These are phyloP conservation scores for Shinisaurus crocodilurus DNA, from an alignment of 2,113 vertebrate genomes.

Conservation along the genomic window DNA sequence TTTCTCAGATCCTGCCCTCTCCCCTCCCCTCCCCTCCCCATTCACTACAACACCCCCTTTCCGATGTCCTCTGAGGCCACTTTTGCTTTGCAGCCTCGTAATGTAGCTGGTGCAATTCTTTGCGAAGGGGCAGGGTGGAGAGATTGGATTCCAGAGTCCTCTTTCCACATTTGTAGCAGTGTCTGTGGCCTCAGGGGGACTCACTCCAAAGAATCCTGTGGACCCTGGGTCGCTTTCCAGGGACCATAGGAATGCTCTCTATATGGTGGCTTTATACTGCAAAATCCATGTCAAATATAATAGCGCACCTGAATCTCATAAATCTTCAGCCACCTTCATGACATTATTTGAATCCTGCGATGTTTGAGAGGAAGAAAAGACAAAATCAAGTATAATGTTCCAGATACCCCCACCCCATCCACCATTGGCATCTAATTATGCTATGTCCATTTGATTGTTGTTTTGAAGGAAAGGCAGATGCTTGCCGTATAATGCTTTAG, in stretches of 20 bases:
- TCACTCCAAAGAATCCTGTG: too few species aligned
- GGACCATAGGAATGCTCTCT: neutral
- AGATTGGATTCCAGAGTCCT: too few species aligned
- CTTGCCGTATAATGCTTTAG: conserved; percentile 49
- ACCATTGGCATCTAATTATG: neutral
- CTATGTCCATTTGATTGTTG: neutral
- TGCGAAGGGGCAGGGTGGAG: too few species aligned
- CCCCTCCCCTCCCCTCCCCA: too few species aligned
- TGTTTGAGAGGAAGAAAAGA: neutral
- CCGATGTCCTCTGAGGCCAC: too few species aligned
- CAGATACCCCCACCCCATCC: neutral
- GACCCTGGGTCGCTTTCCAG: too few species aligned
- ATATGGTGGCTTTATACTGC: conserved; percentile 15
- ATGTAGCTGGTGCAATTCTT: too few species aligned
- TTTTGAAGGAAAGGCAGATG: conserved; percentile 9
- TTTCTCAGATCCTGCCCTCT: too few species aligned
- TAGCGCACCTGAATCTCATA: neutral
- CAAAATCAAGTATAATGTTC: neutral
- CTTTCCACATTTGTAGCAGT: too few species aligned
- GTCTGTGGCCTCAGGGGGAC: too few species aligned
- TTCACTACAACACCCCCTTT: too few species aligned
- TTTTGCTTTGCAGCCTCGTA: too few species aligned
- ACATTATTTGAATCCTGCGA: neutral
- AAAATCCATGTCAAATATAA: conserved; percentile 1
- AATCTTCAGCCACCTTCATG: neutral